Percentiles rank a stretch among this genome's conserved stretches.
phyloP scores from a whole-genome alignment of 2,888 invertebrate species.

The Coenonympha arcania region DNA sequence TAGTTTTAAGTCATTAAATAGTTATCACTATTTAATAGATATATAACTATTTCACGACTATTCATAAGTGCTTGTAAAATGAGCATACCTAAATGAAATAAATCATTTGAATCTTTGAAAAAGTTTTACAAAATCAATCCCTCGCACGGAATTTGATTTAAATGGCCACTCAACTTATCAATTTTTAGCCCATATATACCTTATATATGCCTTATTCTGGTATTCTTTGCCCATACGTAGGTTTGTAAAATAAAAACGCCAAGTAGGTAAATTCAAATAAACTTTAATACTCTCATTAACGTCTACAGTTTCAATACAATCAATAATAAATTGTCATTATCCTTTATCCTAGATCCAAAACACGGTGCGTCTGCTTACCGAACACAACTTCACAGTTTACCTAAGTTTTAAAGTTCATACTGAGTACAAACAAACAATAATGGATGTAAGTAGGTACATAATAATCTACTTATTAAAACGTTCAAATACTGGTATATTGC shows the following conservation, averaged over 20 bases:
- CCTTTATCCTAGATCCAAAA: conserved; percentile 10
- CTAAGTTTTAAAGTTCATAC: conserved; percentile 4
- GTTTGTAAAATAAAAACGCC: conserved; percentile 44
- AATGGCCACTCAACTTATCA: too few species aligned
- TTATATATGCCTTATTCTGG: too few species aligned
- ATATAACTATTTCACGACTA: too few species aligned
- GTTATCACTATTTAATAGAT: too few species aligned
- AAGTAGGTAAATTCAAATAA: conserved; percentile 60
- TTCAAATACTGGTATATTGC: conserved; percentile 59
- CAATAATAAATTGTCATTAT: conserved; percentile 24
- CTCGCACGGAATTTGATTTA: too few species aligned
- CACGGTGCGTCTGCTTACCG: conserved; percentile 1
- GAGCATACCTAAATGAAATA: too few species aligned
- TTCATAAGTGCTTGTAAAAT: too few species aligned
- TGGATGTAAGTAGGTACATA: too few species aligned
- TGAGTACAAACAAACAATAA: conserved; percentile 14
- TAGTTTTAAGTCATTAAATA: too few species aligned
- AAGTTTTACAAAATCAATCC: too few species aligned
- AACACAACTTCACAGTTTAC: conserved; percentile 3
- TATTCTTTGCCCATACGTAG: too few species aligned
- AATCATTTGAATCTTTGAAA: too few species aligned
- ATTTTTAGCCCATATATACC: not conserved
- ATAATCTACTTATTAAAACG: conserved; percentile 22
- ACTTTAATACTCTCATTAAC: conserved; percentile 66
- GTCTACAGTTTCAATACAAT: conserved; percentile 53